Base-by-base conservation (phyloP, 2,888 invertebrate genomes). In the Eudemis profundana region DNA sequence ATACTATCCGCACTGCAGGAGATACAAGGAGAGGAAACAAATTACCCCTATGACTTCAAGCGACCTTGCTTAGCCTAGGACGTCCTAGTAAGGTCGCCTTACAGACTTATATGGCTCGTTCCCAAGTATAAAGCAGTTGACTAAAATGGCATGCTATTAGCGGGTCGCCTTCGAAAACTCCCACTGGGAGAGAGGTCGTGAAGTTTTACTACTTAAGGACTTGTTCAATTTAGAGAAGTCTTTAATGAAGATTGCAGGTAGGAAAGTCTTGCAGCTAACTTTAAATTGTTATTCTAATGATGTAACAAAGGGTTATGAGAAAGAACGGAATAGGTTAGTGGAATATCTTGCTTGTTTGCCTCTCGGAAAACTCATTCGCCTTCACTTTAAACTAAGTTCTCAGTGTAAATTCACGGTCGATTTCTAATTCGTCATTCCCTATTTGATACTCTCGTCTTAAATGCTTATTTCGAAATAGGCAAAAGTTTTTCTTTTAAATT, bases 351-450 rank as follows among this genome's bases (percentile, higher is more conserved):
- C n/a, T n/a, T n/a, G n/a, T n/a, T n/a, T n/a, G n/a, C n/a, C n/a
- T n/a, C n/a, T n/a, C n/a, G n/a, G n/a, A n/a, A n/a, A n/a, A n/a
- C n/a, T n/a, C n/a, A n/a, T n/a, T n/a, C n/a, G n/a, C n/a, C n/a
- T n/a, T n/a, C n/a, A n/a, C n/a, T 27, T 27, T 27, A 27, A 7
- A 27, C 27, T 27, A n/a, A n/a, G n/a, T n/a, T n/a, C 47, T 27
- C 7, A 23, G 36, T 17, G 15, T 36, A 40, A 54, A 40, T 40
- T n/a, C 27, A 27, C 27, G 49, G 54, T 15, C 14, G 14, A 49
- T 63, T 56, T 56, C 40, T 29, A 49, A 56, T 49, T 49, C 29
- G 56, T 63, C 29, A 40, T 40, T 50, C 29, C 47, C 54, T 33
- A 54, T 56, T 62, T 33, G 63, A 19, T n/a, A 38, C 21, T n/a